A percentile compares a stretch with the other conserved stretches of the same genome.
Conservation (phyloP, 92 coral and sea anemone genomes). For the Galaxea fascicularis region DNA sequence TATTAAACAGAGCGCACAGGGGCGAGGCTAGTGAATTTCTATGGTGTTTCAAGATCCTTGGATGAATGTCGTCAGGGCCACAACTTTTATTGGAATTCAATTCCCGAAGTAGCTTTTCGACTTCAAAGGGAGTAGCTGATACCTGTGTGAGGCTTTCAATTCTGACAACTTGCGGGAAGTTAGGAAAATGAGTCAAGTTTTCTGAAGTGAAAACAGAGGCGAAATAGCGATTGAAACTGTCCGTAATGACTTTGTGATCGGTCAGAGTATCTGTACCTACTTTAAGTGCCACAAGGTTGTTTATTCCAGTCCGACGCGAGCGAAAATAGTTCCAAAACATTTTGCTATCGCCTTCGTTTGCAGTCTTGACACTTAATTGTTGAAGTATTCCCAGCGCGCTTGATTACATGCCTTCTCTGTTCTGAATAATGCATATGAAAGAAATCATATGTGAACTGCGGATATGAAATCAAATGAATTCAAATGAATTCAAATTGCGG, state of each 20-base stretch:
- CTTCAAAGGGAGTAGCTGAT: slow-evolving; percentile 10
- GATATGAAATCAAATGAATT: too few species aligned
- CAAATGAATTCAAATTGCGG: slow-evolving; percentile 27
- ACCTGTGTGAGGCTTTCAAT: slow-evolving; percentile 5
- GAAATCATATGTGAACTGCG: too few species aligned
- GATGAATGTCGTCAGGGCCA: slow-evolving; percentile 22
- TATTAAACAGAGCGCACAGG: slow-evolving; percentile 27
- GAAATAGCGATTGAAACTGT: slow-evolving; percentile 21
- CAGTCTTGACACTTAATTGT: slow-evolving; percentile 26
- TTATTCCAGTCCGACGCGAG: slow-evolving; percentile 2
- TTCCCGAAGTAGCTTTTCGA: slow-evolving; percentile 18
- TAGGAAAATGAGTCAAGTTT: slow-evolving; percentile 10
- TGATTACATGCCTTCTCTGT: slow-evolving; percentile 26
- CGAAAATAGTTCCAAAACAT: slow-evolving; percentile 23
- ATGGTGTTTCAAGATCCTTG: slow-evolving; percentile 1
- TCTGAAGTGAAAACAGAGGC: slow-evolving; percentile 9
- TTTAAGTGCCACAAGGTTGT: slow-evolving; percentile 18
- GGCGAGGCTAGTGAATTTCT: slow-evolving; percentile 10
- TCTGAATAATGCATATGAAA: too few species aligned
- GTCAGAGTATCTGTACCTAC: slow-evolving; percentile 4
- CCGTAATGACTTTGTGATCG: slow-evolving; percentile 30
- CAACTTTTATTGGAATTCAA: slow-evolving; percentile 3
- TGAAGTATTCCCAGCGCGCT: slow-evolving; percentile 33
- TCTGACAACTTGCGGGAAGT: slow-evolving; percentile 17
- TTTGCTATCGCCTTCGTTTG: slow-evolving; percentile 5